Percentiles rank a stretch among this genome's conserved stretches.
Conservation (phyloP, 2,797 vertebrate species). For the Halcyon smyrnensis region DNA sequence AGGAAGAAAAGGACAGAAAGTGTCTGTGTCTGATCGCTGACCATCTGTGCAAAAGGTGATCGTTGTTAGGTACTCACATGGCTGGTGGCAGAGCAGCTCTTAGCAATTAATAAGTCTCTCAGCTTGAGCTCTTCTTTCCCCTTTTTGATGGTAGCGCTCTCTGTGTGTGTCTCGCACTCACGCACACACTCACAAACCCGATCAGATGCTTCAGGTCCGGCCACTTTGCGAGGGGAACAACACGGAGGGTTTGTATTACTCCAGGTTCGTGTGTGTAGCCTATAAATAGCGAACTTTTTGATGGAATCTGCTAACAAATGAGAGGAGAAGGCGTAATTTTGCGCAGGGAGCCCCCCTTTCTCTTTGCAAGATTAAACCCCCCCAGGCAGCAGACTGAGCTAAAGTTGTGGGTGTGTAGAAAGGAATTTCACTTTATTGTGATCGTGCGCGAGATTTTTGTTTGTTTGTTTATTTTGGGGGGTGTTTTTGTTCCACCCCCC, state of each 20-base stretch:
- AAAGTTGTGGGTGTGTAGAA: slow-evolving; percentile 35
- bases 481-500: neutral
- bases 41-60: slow-evolving; percentile 60
- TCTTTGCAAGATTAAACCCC: slow-evolving; percentile 62
- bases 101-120: slow-evolving; percentile 66
- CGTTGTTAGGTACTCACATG: slow-evolving; percentile 79
- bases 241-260: slow-evolving; percentile 72
- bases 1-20: slow-evolving; percentile 21
- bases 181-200: slow-evolving; percentile 3
- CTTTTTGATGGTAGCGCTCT: slow-evolving; percentile 39
- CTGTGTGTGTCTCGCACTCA: neutral
- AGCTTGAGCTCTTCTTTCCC: slow-evolving; percentile 64
- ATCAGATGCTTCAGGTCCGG: slow-evolving; percentile 65
- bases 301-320: slow-evolving; percentile 80
- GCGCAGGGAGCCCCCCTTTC: slow-evolving; percentile 71
- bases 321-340: slow-evolving; percentile 78
- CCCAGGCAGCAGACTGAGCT: slow-evolving; percentile 41
- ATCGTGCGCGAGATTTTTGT: neutral
- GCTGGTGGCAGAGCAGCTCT: slow-evolving; percentile 69
- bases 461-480: slow-evolving; percentile 30
- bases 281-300: slow-evolving; percentile 85
- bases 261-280: slow-evolving; percentile 73
- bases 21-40: slow-evolving; percentile 29
- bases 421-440: slow-evolving; percentile 27
- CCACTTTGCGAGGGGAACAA: slow-evolving; percentile 73